Evolutionary conservation across 2,113 vertebrate species (phyloP), one percentile per base, ranked within the genome.

Genomic region (Hucho hucho): DNA sequence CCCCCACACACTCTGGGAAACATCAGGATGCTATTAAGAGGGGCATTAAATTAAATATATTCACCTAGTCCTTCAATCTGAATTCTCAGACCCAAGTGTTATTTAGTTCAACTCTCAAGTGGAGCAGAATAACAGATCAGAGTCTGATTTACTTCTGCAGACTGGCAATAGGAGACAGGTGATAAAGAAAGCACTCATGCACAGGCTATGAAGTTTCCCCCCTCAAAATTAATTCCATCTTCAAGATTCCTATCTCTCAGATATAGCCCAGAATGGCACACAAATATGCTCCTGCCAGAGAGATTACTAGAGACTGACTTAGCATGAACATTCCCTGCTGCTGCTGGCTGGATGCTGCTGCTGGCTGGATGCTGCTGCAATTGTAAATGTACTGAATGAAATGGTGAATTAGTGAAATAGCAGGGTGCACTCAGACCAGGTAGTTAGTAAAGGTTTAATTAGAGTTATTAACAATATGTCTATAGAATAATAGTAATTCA

Each of bases 161-260:
- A 95, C 93, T 94, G 94, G 94, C 95, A 94, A 94, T 94, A 95
- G 94, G 94, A 95, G 92, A 94, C 94, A 95, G 93, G 94, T 95
- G 95, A 96, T 96, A 96, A 96, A 96, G 94, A 93, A 93, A 89
- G 93, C 93, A 87, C 93, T 95, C 93, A 92, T 93, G 94, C 94
- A 95, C 92, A 92, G 93, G 93, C 94, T 95, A 94, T 95, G 94
- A 96, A 95, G 95, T 95, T 95, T 94, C 93, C 91, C 91, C 89
- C 91, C 22, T 90, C 85, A 92, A 97, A 98, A 97, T 98, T 95
- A 97, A 98, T 97, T 97, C 95, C 95, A 94, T 96, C 95, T 78
- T 95, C 89, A 87, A 96, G 96, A 98, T 96, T 94, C 92, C 93
- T 94, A 96, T 97, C 94, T 94, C 88, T 4, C 91, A 93, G 93